These are phyloP conservation scores for Drosophila willistoni DNA, from an alignment of 1,140 invertebrate genomes.

Conservation along the genomic window DNA sequence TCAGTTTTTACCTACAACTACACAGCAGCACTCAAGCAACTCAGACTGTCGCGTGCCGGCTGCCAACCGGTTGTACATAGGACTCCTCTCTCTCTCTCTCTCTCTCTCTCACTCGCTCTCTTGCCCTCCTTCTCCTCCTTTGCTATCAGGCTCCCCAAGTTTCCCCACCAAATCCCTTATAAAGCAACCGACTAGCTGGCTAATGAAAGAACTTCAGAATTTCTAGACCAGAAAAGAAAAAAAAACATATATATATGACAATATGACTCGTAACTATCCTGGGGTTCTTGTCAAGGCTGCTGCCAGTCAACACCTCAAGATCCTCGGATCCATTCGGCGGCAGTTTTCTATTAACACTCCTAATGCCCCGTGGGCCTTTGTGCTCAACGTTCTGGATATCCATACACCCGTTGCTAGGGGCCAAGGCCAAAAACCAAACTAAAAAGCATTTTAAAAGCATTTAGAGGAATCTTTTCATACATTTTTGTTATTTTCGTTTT, in stretches of 20 bases:
- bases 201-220: conserved; percentile 27
- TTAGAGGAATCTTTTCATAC: conserved; percentile 20
- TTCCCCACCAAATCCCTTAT: background rate
- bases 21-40: conserved; percentile 10
- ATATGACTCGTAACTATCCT: background rate
- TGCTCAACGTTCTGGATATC: conserved; percentile 40
- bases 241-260: no score
- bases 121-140: background rate
- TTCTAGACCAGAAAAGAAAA: no score
- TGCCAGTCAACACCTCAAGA: conserved; percentile 54
- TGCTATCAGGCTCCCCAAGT: conserved; percentile 1
- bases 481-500: conserved; percentile 13
- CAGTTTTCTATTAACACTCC: conserved; percentile 76
- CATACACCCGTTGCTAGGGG: conserved; percentile 31
- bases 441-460: conserved; percentile 65
- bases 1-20: conserved; percentile 7
- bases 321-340: conserved; percentile 40
- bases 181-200: conserved; percentile 4
- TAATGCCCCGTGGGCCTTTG: conserved; percentile 65
- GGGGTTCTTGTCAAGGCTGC: background rate
- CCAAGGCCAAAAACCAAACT: conserved; percentile 28
- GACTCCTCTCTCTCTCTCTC: no score
- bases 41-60: conserved; percentile 70
- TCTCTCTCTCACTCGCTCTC: no score
- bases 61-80: conserved; percentile 62